Evolutionary conservation across 2,888 invertebrate species (phyloP), one percentile per base, ranked within the genome.

Genomic region (Ophraella communa): DNA sequence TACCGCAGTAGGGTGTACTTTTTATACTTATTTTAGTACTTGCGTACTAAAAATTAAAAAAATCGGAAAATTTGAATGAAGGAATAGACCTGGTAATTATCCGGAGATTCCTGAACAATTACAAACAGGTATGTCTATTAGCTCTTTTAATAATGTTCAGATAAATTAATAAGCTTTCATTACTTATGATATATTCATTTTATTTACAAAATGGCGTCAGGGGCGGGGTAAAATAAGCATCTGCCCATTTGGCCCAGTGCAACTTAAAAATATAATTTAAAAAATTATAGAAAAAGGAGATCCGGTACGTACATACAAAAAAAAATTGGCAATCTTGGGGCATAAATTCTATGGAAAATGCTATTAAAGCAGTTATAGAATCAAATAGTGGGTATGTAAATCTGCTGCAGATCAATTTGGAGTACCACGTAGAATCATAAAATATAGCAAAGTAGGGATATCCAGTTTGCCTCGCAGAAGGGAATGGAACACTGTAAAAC

Each of bases 71-170:
- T 24, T 24, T 24, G 24, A 24, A 24, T 24, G 24, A 1, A 24
- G 1, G 24, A 24, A 24, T 24, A 24, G 24, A 1, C 24, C 24
- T 24, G 1, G 24, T 52, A 18, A 30, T 30, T 30, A 52, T 52
- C 14, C 10, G 27, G 52, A 30, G 52, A 30, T 52, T 10, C 27
- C 52, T 52, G 33, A 52, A 30, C 30, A 18, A 14, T 30, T 20
- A 52, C n/a, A 27, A 53, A 53, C 30, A 33, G 53, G 53, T 53
- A 53, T 53, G 53, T 53, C 17, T 53, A 30, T 33, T 33, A 35
- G 33, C 17, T 27, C 23, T 51, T 51, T 51, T 14, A 27, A 51
- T 51, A 51, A 17, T 51, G 4, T 51, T 24, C 17, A 51, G 27
- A 51, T 21, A 2, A 51, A 51, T 51, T 21, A 51, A 21, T n/a